Evolutionary conservation across 2,797 vertebrate genomes (phyloP).

Genomic region (Clarias platycephalus): DNA sequence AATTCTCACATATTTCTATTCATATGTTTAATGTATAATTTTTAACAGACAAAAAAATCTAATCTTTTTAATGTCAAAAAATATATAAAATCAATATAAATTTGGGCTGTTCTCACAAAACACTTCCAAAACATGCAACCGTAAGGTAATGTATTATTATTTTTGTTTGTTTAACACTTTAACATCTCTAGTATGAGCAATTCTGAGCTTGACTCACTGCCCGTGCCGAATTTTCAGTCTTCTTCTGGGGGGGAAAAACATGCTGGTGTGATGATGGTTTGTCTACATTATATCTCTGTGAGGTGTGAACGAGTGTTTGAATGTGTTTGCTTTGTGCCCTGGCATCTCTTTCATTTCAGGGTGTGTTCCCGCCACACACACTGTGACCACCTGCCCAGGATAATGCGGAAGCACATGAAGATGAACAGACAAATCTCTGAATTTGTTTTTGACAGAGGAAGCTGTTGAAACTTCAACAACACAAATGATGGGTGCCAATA

Average conservation of each 20-base stretch:
- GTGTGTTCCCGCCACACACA: background rate
- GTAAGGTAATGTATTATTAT: background rate
- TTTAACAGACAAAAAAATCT: background rate
- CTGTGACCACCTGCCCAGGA: background rate
- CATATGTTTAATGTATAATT: background rate
- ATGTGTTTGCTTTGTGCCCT: background rate
- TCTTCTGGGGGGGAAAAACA: background rate
- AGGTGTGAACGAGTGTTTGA: background rate
- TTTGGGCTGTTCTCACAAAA: background rate
- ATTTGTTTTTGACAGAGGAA: background rate
- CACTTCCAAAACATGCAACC: background rate
- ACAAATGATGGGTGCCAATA: background rate
- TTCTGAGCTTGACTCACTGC: background rate
- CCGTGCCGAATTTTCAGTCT: background rate
- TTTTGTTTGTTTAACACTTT: background rate
- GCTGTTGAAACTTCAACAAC: background rate
- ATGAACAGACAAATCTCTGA: background rate
- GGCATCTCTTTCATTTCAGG: background rate
- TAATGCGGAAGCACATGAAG: background rate
- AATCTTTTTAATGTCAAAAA: background rate
- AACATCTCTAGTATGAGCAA: background rate
- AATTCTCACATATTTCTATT: background rate
- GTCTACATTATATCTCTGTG: background rate
- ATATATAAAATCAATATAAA: background rate
- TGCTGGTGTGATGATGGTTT: background rate